Evolutionary conservation across 2,113 vertebrate genomes (phyloP).

Genomic region (Pachypanchax playfairii): DNA sequence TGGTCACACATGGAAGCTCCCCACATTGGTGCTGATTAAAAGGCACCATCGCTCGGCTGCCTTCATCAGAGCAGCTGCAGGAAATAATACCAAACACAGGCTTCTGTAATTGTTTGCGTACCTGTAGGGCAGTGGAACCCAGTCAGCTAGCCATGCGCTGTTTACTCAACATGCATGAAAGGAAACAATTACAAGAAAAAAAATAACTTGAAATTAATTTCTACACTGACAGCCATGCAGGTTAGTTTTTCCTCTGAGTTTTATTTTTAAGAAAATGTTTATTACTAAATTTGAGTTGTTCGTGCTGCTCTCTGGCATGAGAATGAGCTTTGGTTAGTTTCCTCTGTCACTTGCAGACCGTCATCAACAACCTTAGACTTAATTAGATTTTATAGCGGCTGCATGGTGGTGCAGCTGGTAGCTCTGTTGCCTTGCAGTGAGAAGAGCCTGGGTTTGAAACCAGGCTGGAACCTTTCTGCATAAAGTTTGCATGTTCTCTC

Average conservation of each 20-base stretch:
- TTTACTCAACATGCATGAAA: conserved; percentile 45
- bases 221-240: not conserved
- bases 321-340: no score
- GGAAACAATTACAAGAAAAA: conserved; percentile 33
- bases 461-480: no score
- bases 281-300: no score
- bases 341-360: no score
- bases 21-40: conserved; percentile 69
- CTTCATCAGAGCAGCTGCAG: conserved; percentile 51
- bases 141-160: conserved; percentile 44
- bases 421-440: no score
- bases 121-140: conserved; percentile 64
- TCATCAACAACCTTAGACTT: no score
- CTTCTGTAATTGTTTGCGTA: conserved; percentile 69
- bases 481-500: no score
- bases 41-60: conserved; percentile 55
- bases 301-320: no score
- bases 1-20: conserved; percentile 69
- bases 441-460: no score
- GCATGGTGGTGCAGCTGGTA: no score
- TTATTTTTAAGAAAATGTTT: not conserved
- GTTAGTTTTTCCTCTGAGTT: not conserved
- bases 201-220: conserved; percentile 5
- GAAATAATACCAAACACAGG: conserved; percentile 60
- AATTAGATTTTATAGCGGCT: no score